phyloP scores from a whole-genome alignment of 2,797 vertebrate species.

The Cuculus canorus region DNA sequence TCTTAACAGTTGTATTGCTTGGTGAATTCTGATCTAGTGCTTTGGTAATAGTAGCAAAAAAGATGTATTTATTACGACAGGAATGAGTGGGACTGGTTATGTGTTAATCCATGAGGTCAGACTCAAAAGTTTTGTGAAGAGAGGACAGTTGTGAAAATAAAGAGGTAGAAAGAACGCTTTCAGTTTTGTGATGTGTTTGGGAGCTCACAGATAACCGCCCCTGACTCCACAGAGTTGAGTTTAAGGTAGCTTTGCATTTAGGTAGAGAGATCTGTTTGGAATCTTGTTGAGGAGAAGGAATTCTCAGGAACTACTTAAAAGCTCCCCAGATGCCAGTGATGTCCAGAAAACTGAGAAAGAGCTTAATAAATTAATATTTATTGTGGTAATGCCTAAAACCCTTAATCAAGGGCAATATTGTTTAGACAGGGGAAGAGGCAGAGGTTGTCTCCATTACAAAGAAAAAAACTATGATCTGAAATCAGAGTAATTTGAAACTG shows the following conservation, averaged over 20 bases:
- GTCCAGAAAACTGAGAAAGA: conserved; percentile 1
- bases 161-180: neutral
- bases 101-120: neutral
- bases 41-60: neutral
- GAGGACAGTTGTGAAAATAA: neutral
- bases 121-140: neutral
- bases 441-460: neutral
- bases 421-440: neutral
- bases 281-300: neutral
- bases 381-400: neutral
- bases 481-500: neutral
- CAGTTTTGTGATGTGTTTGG: neutral
- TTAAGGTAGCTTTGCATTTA: neutral
- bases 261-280: neutral
- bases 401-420: neutral
- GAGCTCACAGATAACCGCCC: neutral
- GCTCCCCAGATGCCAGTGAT: neutral
- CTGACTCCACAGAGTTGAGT: neutral
- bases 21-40: neutral
- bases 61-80: neutral
- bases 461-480: neutral
- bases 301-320: neutral
- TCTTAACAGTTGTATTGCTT: neutral
- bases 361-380: neutral
- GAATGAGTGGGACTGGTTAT: neutral